Conservation (phyloP, 2,113 vertebrate genomes). For the Aptenodytes forsteri region DNA sequence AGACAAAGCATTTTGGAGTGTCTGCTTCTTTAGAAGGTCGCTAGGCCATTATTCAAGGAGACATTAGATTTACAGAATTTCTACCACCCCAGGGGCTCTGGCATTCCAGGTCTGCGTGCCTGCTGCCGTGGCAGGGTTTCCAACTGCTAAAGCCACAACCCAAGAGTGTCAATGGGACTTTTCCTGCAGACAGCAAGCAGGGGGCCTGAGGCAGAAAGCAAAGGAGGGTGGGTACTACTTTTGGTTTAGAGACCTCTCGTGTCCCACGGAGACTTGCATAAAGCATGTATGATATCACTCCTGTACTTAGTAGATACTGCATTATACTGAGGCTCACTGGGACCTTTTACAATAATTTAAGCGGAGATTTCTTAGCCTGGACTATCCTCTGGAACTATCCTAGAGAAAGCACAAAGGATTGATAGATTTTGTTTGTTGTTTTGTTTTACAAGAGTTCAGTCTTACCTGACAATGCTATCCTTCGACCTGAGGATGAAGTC, state of each 20-base stretch:
- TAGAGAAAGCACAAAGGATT: background rate
- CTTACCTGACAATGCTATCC: background rate
- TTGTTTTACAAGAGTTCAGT: background rate
- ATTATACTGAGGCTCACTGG: background rate
- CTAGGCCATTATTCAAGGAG: background rate
- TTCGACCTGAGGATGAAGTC: background rate
- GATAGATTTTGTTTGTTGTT: background rate
- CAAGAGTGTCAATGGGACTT: background rate
- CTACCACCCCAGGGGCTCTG: accelerated
- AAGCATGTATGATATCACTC: background rate
- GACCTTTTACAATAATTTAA: background rate
- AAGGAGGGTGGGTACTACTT: background rate
- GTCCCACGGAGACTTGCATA: background rate
- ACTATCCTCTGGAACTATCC: background rate
- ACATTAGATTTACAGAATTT: background rate
- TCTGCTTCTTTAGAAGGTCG: background rate
- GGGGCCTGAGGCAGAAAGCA: background rate
- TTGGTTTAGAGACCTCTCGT: background rate
- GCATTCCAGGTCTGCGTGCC: background rate
- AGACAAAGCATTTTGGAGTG: background rate
- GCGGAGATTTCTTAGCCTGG: background rate
- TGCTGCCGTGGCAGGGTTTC: background rate
- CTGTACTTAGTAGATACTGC: background rate
- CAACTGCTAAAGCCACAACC: background rate
- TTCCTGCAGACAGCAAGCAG: background rate